These are phyloP conservation scores for Sinonovacula constricta DNA, from an alignment of 1,140 invertebrate species.

Conservation along the genomic window DNA sequence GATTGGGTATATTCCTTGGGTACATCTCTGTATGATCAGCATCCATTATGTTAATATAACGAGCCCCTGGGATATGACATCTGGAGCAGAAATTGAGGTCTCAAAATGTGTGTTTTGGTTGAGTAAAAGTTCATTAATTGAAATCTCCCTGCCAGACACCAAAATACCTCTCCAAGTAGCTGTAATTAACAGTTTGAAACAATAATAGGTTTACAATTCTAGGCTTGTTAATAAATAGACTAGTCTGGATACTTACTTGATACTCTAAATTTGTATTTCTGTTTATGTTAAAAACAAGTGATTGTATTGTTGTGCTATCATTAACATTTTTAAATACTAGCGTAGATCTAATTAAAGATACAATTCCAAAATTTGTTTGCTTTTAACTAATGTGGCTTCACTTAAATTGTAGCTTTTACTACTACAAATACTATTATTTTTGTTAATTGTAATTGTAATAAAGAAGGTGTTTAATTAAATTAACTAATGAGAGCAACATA, in stretches of 20 bases:
- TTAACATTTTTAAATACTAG: too few species aligned
- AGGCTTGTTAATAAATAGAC: neutral
- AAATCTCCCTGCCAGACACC: neutral
- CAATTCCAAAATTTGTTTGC: too few species aligned
- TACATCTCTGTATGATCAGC: conserved; percentile 46
- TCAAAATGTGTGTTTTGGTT: neutral
- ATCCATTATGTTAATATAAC: conserved; percentile 56
- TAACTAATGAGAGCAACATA: too few species aligned
- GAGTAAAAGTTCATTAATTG: neutral
- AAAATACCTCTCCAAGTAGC: neutral
- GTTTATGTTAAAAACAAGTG: too few species aligned
- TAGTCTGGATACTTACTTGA: neutral
- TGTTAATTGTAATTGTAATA: too few species aligned
- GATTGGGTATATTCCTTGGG: conserved; percentile 54
- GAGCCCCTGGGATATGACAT: conserved; percentile 57
- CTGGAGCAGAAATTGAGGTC: conserved; percentile 21
- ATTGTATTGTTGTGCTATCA: too few species aligned
- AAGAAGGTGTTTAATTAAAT: too few species aligned
- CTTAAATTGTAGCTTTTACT: too few species aligned
- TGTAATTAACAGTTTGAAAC: neutral
- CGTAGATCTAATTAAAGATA: too few species aligned
- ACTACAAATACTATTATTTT: too few species aligned
- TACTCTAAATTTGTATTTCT: neutral
- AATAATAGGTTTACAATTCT: neutral
- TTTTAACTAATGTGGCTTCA: too few species aligned